Evolutionary conservation across 1,140 invertebrate genomes (phyloP), one percentile per base, ranked within the genome.

Genomic region (Leptoteleia sp.): DNA sequence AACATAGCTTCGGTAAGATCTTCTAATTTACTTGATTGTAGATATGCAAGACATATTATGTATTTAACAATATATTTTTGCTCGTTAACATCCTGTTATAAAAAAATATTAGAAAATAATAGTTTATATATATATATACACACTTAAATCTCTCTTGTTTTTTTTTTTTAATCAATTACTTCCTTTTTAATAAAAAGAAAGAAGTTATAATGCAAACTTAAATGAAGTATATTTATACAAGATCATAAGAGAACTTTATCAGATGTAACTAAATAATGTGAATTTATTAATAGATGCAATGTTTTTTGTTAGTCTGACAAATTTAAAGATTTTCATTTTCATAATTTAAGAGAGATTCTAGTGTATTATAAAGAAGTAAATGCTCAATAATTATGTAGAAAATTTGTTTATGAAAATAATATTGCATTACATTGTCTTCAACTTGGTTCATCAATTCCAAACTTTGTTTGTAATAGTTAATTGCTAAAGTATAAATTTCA

Each of bases 1-100:
- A 52, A 11, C 7, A 81, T 35, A 4, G 76, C 76, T 16, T 82
- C 72, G 6, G 33, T 29, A n/a, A 85, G 64, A 54, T 83, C 70
- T 19, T 81, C 43, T 0, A 80, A 35, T 55, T 80, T 31, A 4
- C 62, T 16, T 0, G 79, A 81, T 48, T 82, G 16, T 0, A 64
- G 16, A 16, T 65, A 43, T 19, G 33, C 50, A 0, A 80, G 45
- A 67, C 57, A 67, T n/a, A 81, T n/a, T 25, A 85, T 68, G 57
- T 82, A 86, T 4, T 80, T 55, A 6, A 82, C 50, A 4, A 81
- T 22, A 37, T 68, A 31, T 50, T 70, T 45, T 17, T 75, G 15
- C 8, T 38, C 15, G 45, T 61, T 13, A 33, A 52, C 15, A 11
- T 12, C 13, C 79, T 79, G 50, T 1, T 79, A 79, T 40, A 3